Evolutionary conservation across 2,888 invertebrate species (phyloP).

Genomic region (Polia nebulosa): DNA sequence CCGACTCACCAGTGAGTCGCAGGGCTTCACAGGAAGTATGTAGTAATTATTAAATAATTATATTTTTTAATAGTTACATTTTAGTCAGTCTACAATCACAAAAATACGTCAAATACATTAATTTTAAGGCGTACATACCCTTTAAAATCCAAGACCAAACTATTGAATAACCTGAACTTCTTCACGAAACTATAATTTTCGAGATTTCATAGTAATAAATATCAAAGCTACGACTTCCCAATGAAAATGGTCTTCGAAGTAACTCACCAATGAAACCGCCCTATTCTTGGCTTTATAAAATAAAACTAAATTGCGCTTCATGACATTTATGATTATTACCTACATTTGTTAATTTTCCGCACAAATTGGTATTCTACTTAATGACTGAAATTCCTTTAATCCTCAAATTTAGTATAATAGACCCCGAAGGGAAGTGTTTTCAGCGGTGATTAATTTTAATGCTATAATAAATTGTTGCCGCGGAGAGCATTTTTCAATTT

Average conservation of each 20-base stretch:
- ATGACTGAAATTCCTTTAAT: constrained; percentile 56
- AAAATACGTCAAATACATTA: too few species aligned
- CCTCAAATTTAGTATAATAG: constrained; percentile 61
- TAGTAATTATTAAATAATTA: too few species aligned
- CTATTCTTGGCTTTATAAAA: constrained; percentile 46
- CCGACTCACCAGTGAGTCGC: too few species aligned
- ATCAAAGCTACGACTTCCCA: constrained; percentile 7
- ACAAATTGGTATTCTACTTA: constrained; percentile 45
- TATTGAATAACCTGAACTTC: too few species aligned
- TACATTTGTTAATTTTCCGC: constrained; percentile 58
- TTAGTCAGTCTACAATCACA: too few species aligned
- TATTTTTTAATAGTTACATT: too few species aligned
- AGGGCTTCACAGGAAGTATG: too few species aligned
- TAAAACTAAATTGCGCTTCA: constrained; percentile 46
- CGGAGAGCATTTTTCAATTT: constrained; percentile 39
- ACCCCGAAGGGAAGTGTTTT: constrained; percentile 53
- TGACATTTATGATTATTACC: constrained; percentile 65
- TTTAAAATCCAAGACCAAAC: too few species aligned
- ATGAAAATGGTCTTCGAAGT: constrained; percentile 19
- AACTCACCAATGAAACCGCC: constrained; percentile 3
- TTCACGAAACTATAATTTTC: not conserved
- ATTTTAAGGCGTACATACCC: too few species aligned
- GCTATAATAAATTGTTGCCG: constrained; percentile 48
- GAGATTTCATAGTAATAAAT: not conserved
- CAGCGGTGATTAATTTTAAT: constrained; percentile 60